Evolutionary conservation across 2,113 vertebrate species (phyloP).

Genomic region (Rhodinocichla rosea): DNA sequence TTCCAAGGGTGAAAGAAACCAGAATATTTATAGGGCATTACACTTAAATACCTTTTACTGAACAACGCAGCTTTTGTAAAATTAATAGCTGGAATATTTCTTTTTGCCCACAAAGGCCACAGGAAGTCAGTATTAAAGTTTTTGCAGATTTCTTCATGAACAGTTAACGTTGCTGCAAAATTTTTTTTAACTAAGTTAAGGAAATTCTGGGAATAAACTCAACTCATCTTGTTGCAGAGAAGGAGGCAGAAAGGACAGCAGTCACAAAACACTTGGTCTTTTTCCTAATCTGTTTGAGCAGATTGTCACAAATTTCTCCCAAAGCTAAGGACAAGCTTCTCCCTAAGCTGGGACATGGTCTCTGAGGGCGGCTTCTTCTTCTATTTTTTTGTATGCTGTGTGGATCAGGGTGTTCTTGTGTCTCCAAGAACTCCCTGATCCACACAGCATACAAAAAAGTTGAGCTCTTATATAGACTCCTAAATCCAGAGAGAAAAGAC

Average conservation of each 20-base stretch:
- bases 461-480: background rate
- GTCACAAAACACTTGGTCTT: background rate
- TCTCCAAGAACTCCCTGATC: background rate
- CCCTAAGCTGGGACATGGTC: background rate
- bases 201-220: background rate
- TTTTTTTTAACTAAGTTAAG: background rate
- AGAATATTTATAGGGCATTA: background rate
- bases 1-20: background rate
- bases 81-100: constrained; percentile 9
- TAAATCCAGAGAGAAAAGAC: background rate
- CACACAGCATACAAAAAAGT: accelerated
- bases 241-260: background rate
- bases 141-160: background rate
- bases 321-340: background rate
- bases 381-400: too few species aligned
- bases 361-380: background rate
- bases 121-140: background rate
- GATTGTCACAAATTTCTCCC: background rate
- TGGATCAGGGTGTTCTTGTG: too few species aligned
- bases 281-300: background rate
- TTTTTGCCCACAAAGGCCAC: background rate
- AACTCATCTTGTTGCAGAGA: background rate
- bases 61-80: constrained; percentile 3
- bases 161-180: background rate
- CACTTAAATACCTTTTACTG: background rate